A percentile compares a stretch with the other conserved stretches of the same genome.
Conservation (phyloP, 2,113 vertebrate genomes). For the Strix aluco region DNA sequence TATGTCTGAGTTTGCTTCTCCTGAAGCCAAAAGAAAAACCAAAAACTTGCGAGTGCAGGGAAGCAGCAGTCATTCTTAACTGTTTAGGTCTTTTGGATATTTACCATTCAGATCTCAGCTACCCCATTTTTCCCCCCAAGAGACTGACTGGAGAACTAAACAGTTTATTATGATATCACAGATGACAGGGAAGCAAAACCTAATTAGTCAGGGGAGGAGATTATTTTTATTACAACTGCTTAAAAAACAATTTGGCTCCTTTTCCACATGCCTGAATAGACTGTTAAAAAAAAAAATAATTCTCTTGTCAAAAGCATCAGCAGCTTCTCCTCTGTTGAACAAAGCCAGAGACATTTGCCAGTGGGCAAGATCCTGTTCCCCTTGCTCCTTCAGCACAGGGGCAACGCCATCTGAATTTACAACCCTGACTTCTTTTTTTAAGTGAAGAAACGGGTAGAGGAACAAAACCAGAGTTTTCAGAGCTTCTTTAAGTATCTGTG, state of each 20-base stretch:
- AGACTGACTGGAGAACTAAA: background rate
- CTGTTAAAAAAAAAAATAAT: background rate
- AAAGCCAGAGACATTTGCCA: background rate
- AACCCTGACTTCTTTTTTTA: background rate
- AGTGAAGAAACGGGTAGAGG: background rate
- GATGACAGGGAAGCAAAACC: slow-evolving; percentile 22
- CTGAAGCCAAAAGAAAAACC: background rate
- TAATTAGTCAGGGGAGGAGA: slow-evolving; percentile 9
- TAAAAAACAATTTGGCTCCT: background rate
- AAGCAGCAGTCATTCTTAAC: background rate
- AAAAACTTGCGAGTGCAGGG: background rate
- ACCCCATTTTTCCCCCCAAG: background rate
- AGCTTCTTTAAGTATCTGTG: background rate
- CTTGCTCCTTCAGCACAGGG: background rate
- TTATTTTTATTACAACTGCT: slow-evolving; percentile 11
- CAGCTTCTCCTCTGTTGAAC: background rate
- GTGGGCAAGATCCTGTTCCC: background rate
- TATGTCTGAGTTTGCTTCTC: background rate
- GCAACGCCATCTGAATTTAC: background rate
- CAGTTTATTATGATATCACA: slow-evolving; percentile 19
- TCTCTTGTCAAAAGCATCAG: background rate
- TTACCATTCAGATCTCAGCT: background rate
- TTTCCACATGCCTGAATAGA: background rate
- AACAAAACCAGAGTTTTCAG: background rate
- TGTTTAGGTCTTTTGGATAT: background rate